These are phyloP conservation scores for Tragelaphus imberbis DNA, from an alignment of 2,113 vertebrate species.

Conservation along the genomic window DNA sequence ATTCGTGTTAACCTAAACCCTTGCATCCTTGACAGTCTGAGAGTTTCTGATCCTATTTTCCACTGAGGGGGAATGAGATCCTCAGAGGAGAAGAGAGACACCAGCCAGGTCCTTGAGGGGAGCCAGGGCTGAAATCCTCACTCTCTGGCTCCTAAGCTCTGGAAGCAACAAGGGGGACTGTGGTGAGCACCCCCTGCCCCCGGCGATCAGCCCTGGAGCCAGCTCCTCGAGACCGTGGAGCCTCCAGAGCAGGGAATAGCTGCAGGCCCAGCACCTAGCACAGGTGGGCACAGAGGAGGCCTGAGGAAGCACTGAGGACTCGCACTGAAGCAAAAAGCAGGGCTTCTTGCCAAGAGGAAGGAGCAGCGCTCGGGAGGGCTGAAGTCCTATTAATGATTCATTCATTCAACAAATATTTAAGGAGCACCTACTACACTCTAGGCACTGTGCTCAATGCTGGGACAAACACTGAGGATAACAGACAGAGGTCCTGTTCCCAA, in stretches of 20 bases:
- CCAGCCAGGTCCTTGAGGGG: neutral
- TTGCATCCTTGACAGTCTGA: neutral
- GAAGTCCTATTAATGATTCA: slow-evolving; percentile 27
- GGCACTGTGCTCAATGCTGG: neutral
- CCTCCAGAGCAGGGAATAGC: neutral
- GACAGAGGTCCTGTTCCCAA: neutral
- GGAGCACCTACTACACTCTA: neutral
- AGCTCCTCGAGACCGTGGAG: neutral
- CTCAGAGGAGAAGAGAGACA: neutral
- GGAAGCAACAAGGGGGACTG: neutral
- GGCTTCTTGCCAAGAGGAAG: neutral
- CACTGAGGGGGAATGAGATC: neutral
- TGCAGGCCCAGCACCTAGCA: neutral
- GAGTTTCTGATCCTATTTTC: neutral
- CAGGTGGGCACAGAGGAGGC: neutral
- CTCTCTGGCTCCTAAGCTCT: neutral
- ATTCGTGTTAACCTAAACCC: neutral
- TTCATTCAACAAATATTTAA: slow-evolving; percentile 45
- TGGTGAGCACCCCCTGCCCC: neutral
- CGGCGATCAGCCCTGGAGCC: neutral
- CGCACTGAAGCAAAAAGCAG: neutral
- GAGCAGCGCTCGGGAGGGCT: neutral
- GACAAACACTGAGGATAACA: neutral
- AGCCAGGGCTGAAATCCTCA: neutral
- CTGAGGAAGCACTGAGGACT: neutral